Percentiles rank a stretch among this genome's conserved stretches.
Conservation (phyloP, 1,140 invertebrate genomes). For the Dendrolimus kikuchii region DNA sequence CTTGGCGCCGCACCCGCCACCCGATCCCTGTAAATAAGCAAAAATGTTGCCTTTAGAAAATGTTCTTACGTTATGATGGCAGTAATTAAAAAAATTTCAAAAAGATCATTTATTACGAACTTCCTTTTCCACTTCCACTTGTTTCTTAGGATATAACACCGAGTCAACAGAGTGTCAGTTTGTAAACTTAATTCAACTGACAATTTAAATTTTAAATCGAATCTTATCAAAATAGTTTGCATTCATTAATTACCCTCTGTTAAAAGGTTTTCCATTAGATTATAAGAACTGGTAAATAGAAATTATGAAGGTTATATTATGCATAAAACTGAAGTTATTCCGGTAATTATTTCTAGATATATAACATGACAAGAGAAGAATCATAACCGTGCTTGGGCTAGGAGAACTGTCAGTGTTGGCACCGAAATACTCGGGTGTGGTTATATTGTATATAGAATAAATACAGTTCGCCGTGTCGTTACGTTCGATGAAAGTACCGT, state of each 20-base stretch:
- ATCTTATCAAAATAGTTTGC: too few relatives aligned
- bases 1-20: slow-evolving; percentile 68
- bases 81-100: too few relatives aligned
- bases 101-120: too few relatives aligned
- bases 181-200: background rate
- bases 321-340: too few relatives aligned
- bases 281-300: too few relatives aligned
- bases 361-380: slow-evolving; percentile 7
- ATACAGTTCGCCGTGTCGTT: too few relatives aligned
- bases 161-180: background rate
- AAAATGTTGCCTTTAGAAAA: background rate
- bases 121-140: too few relatives aligned
- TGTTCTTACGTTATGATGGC: background rate
- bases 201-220: too few relatives aligned
- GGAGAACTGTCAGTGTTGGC: background rate
- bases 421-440: slow-evolving; percentile 14
- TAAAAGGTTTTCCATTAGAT: too few relatives aligned
- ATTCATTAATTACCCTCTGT: too few relatives aligned
- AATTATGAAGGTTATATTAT: too few relatives aligned
- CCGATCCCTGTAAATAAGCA: slow-evolving; percentile 58
- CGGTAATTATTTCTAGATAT: slow-evolving; percentile 5
- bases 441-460: too few relatives aligned
- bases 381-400: slow-evolving; percentile 25
- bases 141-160: background rate
- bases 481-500: slow-evolving; percentile 32